Evolutionary conservation across 2,888 invertebrate genomes (phyloP).

Genomic region (Pantelozetes paolii): DNA sequence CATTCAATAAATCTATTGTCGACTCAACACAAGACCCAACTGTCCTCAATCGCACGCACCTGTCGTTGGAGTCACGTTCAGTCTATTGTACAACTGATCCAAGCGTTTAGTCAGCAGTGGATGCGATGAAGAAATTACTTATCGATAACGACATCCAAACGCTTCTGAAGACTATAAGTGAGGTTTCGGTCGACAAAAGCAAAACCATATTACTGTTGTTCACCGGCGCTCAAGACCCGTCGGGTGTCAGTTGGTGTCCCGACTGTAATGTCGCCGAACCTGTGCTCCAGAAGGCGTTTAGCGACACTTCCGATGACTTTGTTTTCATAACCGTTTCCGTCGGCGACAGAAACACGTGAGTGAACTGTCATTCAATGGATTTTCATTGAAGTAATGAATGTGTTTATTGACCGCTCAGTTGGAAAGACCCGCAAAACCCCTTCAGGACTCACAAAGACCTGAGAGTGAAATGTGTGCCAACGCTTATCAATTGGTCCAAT

Average conservation of each 20-base stretch:
- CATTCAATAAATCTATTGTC: background rate
- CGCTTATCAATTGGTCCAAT: conserved; percentile 71
- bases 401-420: conserved; percentile 58
- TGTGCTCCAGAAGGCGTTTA: conserved; percentile 18
- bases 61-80: conserved; percentile 25
- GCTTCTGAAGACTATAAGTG: conserved; percentile 3
- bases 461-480: conserved; percentile 73
- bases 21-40: background rate
- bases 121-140: conserved; percentile 17
- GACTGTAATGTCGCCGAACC: conserved; percentile 60
- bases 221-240: conserved; percentile 62
- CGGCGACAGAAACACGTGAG: conserved; percentile 38
- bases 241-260: conserved; percentile 79
- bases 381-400: too few species aligned
- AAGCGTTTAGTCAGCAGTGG: background rate
- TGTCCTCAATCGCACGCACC: conserved; percentile 34
- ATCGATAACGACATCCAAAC: conserved; percentile 3
- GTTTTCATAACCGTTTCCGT: conserved; percentile 34
- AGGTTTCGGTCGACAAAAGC: conserved; percentile 45
- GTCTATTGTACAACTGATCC: background rate
- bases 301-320: conserved; percentile 3
- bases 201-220: conserved; percentile 60
- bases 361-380: conserved; percentile 10
- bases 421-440: conserved; percentile 75
- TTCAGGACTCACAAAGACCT: conserved; percentile 72